Evolutionary conservation across 2,113 vertebrate genomes (phyloP).

Genomic region (Polyodon spathula): DNA sequence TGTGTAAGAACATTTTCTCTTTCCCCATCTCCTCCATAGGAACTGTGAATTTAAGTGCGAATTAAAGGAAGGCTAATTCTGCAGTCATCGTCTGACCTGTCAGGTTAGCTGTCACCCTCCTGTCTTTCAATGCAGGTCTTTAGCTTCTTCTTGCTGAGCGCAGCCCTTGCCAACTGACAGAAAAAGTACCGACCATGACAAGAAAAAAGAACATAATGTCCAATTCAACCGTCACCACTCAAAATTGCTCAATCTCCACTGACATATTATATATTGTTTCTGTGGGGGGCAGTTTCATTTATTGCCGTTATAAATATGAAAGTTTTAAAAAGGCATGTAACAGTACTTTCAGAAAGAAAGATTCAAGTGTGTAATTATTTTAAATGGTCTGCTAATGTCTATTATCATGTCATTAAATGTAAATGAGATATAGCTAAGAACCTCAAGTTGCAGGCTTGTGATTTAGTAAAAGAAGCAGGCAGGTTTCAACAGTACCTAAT

Average conservation of each 20-base stretch:
- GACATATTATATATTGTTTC: conserved; percentile 98
- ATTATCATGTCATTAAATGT: conserved; percentile 78
- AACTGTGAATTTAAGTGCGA: conserved; percentile 75
- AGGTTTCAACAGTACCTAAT: conserved; percentile 13
- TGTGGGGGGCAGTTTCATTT: conserved; percentile 77
- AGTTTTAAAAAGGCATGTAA: conserved; percentile 68
- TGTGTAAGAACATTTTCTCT: conserved; percentile 69
- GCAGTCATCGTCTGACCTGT: conserved; percentile 75
- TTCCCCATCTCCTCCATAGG: conserved; percentile 71
- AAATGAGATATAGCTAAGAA: conserved; percentile 67
- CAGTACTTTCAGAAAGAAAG: conserved; percentile 65
- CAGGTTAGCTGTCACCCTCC: conserved; percentile 83
- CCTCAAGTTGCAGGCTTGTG: conserved; percentile 48
- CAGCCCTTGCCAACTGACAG: conserved; percentile 83
- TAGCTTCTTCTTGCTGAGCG: conserved; percentile 74
- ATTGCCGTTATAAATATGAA: conserved; percentile 88
- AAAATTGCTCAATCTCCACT: conserved; percentile 94
- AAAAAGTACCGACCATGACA: conserved; percentile 78
- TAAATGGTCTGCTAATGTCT: conserved; percentile 89
- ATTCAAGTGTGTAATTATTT: conserved; percentile 90
- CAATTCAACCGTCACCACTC: conserved; percentile 84
- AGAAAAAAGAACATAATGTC: conserved; percentile 92
- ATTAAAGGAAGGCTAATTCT: conserved; percentile 80
- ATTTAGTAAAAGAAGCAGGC: conserved; percentile 26
- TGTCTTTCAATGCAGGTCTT: conserved; percentile 70